Evolutionary conservation across 2,888 invertebrate genomes (phyloP).

Genomic region (Myopa testacea): DNA sequence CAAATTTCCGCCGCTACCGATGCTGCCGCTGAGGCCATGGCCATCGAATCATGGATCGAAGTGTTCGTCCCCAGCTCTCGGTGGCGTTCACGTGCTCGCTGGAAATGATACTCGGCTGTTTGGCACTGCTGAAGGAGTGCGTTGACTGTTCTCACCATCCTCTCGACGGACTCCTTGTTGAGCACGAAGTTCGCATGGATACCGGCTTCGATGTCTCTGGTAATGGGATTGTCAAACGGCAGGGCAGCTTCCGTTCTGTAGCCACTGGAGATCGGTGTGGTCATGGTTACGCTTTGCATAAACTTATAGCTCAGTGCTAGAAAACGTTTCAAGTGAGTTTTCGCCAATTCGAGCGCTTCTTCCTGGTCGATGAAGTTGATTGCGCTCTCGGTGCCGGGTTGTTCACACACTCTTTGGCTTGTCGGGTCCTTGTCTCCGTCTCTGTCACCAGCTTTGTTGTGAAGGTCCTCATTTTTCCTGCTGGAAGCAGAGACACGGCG

Average conservation of each 20-base stretch:
- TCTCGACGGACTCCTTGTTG: conserved; percentile 42
- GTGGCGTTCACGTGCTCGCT: conserved; percentile 55
- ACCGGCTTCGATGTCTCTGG: not conserved
- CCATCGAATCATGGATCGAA: conserved; percentile 27
- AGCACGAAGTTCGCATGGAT: conserved; percentile 13
- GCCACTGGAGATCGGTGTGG: conserved; percentile 4
- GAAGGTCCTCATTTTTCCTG: no score
- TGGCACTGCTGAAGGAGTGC: conserved; percentile 56
- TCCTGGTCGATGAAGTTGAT: conserved; percentile 36
- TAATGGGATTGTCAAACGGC: conserved; percentile 17
- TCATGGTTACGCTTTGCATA: conserved; percentile 49
- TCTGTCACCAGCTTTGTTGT: not conserved
- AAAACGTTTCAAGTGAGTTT: conserved; percentile 63
- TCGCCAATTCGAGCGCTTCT: conserved; percentile 32
- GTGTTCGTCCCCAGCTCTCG: conserved; percentile 44
- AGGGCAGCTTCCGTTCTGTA: conserved; percentile 5
- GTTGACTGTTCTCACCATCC: conserved; percentile 48
- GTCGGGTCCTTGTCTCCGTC: not conserved
- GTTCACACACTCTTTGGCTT: not conserved
- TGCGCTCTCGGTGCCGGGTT: not conserved
- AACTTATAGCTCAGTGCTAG: conserved; percentile 60
- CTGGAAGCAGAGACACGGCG: not conserved
- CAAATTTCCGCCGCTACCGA: conserved; percentile 25
- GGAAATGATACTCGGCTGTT: conserved; percentile 57
- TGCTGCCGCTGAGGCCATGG: conserved; percentile 39